These are phyloP conservation scores for Thelaira solivaga DNA, from an alignment of 2,888 invertebrate species.

Conservation along the genomic window DNA sequence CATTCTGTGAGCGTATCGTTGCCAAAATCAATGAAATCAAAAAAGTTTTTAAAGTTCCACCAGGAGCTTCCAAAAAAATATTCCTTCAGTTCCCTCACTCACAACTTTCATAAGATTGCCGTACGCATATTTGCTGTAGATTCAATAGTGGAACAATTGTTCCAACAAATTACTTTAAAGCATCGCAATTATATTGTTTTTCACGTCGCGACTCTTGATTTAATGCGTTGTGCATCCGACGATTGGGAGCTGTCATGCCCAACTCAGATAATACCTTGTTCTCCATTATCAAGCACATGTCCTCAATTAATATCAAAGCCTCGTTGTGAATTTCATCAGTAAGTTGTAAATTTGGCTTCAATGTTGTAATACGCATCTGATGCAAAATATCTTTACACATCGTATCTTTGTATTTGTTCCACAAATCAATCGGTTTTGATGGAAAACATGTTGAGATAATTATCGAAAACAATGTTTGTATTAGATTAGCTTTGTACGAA, in stretches of 20 bases:
- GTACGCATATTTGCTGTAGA: not conserved
- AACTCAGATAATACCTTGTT: not conserved
- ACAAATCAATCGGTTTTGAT: conserved; percentile 34
- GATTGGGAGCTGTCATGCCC: conserved; percentile 17
- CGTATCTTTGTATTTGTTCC: conserved; percentile 13
- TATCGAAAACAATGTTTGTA: conserved; percentile 36
- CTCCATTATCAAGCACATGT: conserved; percentile 12
- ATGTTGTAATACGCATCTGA: not conserved
- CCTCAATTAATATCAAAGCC: conserved; percentile 30
- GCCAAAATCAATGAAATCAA: conserved; percentile 37
- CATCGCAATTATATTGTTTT: too few species aligned
- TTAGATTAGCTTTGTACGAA: too few species aligned
- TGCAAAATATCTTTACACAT: conserved; percentile 39
- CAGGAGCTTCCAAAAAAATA: conserved; percentile 29
- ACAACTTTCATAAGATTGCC: not conserved
- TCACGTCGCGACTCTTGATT: not conserved
- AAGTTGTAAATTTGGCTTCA: conserved; percentile 12
- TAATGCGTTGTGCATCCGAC: not conserved
- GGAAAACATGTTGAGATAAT: conserved; percentile 28
- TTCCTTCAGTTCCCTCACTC: not conserved
- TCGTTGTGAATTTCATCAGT: conserved; percentile 40
- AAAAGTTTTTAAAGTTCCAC: conserved; percentile 45
- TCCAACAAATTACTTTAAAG: too few species aligned
- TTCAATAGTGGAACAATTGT: too few species aligned
- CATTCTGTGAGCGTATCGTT: conserved; percentile 45